Evolutionary conservation across 2,797 vertebrate genomes (phyloP).

Genomic region (Tamandua tetradactyla): DNA sequence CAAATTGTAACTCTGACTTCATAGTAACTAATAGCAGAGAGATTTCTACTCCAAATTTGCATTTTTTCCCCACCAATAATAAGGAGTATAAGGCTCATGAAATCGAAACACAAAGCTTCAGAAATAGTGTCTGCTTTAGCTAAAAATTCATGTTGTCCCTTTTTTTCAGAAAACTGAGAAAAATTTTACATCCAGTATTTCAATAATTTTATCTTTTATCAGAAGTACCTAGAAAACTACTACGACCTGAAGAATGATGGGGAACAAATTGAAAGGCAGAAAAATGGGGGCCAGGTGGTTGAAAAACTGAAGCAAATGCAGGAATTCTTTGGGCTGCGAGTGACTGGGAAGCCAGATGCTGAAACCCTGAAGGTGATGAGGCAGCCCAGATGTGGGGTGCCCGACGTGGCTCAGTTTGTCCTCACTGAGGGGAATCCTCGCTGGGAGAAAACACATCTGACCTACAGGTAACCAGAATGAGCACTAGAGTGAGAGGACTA

Average conservation of each 20-base stretch:
- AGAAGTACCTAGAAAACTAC: conserved; percentile 84
- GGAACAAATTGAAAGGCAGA: rapidly evolving
- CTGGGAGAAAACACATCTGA: conserved; percentile 89
- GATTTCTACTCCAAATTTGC: neutral
- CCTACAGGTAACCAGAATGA: conserved; percentile 87
- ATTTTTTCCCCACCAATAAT: neutral
- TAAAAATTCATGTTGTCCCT: neutral
- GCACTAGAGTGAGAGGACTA: rapidly evolving
- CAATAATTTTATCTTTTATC: conserved; percentile 9
- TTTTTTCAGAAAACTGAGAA: conserved; percentile 13
- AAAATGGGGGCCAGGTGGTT: neutral
- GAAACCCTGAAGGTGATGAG: conserved; percentile 87
- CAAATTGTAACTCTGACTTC: neutral
- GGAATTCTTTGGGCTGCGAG: conserved; percentile 87
- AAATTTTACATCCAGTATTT: neutral
- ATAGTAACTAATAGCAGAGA: neutral
- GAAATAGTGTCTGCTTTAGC: neutral
- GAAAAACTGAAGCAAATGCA: conserved; percentile 91
- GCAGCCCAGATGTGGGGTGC: conserved; percentile 88
- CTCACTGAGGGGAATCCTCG: conserved; percentile 84
- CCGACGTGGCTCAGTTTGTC: conserved; percentile 85
- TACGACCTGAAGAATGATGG: conserved; percentile 66
- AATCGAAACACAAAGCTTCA: neutral
- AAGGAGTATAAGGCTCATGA: neutral
- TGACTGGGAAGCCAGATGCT: conserved; percentile 86